Percentiles rank a stretch among this genome's conserved stretches.
Conservation (phyloP, 2,797 vertebrate species). For the Rhynchotus rufescens region DNA sequence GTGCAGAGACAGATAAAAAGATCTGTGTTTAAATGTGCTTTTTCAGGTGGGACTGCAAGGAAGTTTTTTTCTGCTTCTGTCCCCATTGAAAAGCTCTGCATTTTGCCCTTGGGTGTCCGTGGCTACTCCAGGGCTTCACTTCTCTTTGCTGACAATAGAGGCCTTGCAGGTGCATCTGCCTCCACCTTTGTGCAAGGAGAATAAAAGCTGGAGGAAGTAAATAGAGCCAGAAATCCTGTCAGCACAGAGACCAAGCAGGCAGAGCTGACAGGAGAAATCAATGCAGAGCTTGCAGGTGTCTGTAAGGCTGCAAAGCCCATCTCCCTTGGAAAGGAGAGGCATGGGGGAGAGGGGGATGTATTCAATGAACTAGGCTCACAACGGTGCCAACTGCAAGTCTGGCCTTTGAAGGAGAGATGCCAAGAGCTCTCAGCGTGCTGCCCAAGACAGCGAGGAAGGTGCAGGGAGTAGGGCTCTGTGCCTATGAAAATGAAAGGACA, state of each 20-base stretch:
- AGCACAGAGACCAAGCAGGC: not conserved
- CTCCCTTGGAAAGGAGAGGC: not conserved
- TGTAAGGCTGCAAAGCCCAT: not conserved
- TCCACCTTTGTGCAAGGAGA: not conserved
- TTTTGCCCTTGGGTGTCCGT: not conserved
- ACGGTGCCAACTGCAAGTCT: not conserved
- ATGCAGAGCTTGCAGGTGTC: not conserved
- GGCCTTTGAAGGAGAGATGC: not conserved
- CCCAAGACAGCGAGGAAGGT: not conserved
- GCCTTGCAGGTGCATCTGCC: not conserved
- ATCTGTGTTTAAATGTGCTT: not conserved
- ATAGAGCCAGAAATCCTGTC: not conserved
- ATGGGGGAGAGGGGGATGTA: not conserved
- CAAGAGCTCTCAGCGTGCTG: not conserved
- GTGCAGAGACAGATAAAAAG: not conserved
- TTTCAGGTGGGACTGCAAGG: not conserved
- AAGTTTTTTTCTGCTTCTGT: slow-evolving; percentile 8
- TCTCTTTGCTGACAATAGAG: slow-evolving; percentile 21
- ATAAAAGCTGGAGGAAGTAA: slow-evolving; percentile 21
- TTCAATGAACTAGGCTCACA: not conserved
- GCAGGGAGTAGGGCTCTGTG: not conserved
- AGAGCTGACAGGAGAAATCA: slow-evolving; percentile 10
- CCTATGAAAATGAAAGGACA: not conserved
- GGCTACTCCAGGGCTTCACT: not conserved
- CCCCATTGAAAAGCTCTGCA: not conserved